Evolutionary conservation across 92 coral and sea anemone species (phyloP).

Genomic region (Isaurus tuberculatus): DNA sequence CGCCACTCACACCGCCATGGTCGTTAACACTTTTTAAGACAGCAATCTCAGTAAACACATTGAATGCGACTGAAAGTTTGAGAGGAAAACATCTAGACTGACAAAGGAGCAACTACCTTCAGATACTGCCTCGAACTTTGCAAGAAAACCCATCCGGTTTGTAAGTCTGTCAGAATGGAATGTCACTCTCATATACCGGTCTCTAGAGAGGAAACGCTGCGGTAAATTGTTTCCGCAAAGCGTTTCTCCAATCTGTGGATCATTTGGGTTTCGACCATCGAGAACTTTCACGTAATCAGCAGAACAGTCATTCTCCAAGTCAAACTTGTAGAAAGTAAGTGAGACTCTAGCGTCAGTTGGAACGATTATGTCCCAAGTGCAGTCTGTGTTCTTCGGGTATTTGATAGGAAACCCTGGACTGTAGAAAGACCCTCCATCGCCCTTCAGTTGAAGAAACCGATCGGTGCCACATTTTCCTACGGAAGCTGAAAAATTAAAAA

Average conservation of each 20-base stretch:
- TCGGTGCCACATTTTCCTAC: background rate
- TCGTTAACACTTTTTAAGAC: no score
- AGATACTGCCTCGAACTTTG: constrained; percentile 22
- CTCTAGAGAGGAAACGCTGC: background rate
- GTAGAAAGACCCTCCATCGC: constrained; percentile 30
- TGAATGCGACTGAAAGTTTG: background rate
- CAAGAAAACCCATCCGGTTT: constrained; percentile 13
- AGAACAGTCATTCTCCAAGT: constrained; percentile 4
- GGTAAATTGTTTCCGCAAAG: constrained; percentile 19
- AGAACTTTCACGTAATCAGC: constrained; percentile 17
- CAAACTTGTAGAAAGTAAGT: constrained; percentile 26
- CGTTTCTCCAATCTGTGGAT: background rate
- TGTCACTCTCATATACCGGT: background rate
- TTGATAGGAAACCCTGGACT: constrained; percentile 23
- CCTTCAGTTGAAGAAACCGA: background rate
- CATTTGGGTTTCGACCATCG: background rate
- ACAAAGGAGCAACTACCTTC: background rate
- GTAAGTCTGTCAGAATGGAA: background rate
- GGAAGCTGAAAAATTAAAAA: constrained; percentile 3
- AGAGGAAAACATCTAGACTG: background rate
- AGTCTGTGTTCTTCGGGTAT: constrained; percentile 25
- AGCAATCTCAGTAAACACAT: no score
- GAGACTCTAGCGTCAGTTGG: constrained; percentile 6
- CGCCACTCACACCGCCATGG: no score
- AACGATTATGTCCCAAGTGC: constrained; percentile 22